Base-by-base conservation (phyloP, 2,888 invertebrate genomes). In the Plagiodera versicolora region DNA sequence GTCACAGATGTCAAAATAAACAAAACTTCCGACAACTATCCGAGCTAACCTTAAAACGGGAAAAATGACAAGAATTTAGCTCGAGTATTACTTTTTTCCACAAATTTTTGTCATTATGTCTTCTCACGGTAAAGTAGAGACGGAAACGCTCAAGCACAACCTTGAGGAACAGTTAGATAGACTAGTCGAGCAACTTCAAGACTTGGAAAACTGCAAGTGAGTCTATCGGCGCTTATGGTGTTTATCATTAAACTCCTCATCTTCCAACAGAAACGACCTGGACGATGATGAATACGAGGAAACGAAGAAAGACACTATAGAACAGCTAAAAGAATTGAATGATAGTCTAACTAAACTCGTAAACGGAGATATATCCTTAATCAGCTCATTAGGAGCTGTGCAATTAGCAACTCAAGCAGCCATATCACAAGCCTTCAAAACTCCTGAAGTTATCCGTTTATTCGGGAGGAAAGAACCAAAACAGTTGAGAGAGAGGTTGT, bases 371-470 rank as follows among this genome's bases (percentile, higher is more conserved):
- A 83, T 89, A 69, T 87, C 88, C 45, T 77, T 90, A 39, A 83
- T 89, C 2, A 87, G 87, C 75, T 81, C 87, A 66, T 73, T 89
- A 39, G 85, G 86, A 66, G 83, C 86, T 10, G 85, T 89, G 79
- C 88, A 88, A 76, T 74, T 87, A 79, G 88, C 89, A 2, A 89
- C 88, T 24, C 87, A 87, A 78, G 88, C 89, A 66, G 89, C 90
- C 9, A 89, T 91, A 53, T 87, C 88, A 63, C 83, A 87, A 71
- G 89, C 90, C 1, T 90, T 90, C 75, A 84, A 87, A 77, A 90
- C 90, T 1, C 89, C 90, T 4, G 89, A 89, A 75, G 87, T 90
- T 1, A 89, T 90, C 44, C 80, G 85, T 70, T 82, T 90, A 78
- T 90, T 90, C 81, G 89, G 88, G 1, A 86, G 85, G 72, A 85